phyloP scores from a whole-genome alignment of 2,797 vertebrate genomes.

The Momotus momota region DNA sequence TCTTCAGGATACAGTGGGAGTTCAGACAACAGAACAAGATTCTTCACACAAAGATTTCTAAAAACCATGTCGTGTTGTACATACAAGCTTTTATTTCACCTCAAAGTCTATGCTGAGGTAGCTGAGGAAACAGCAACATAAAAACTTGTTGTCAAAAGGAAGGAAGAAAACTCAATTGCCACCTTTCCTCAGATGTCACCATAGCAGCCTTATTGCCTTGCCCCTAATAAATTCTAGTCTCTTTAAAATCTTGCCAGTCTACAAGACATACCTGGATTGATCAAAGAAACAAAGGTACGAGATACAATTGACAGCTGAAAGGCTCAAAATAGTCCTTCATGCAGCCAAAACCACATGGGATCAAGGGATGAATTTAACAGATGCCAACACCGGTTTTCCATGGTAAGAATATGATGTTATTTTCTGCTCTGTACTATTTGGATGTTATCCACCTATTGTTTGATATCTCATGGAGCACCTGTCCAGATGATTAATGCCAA shows the following conservation, averaged over 20 bases:
- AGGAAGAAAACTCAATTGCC: neutral
- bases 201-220: neutral
- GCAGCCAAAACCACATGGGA: neutral
- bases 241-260: neutral
- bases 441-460: neutral
- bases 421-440: neutral
- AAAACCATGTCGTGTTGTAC: rapidly evolving
- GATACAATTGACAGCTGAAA: neutral
- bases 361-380: neutral
- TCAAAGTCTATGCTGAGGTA: neutral
- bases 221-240: neutral
- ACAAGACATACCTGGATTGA: neutral
- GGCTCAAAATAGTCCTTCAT: neutral
- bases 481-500: neutral
- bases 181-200: neutral
- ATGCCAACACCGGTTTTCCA: neutral
- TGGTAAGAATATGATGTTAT: neutral
- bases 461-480: neutral
- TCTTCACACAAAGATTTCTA: neutral
- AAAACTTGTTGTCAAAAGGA: neutral
- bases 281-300: neutral
- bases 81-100: neutral
- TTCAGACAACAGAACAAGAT: neutral
- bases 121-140: neutral
- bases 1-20: neutral